These are phyloP conservation scores for Numenius arquata DNA, from an alignment of 2,113 vertebrate species.

Conservation along the genomic window DNA sequence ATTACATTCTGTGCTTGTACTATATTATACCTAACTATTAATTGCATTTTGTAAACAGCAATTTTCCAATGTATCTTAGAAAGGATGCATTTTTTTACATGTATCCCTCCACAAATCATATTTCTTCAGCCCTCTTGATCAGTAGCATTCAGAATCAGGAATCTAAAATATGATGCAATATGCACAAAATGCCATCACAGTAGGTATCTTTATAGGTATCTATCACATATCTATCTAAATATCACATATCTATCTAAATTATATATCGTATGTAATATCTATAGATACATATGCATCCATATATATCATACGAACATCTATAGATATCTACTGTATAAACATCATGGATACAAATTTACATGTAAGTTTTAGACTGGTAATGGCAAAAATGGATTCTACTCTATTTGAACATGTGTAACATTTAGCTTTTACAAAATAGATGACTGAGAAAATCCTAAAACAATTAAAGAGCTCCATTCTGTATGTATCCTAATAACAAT, in stretches of 20 bases:
- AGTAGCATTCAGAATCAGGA: constrained; percentile 29
- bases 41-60: neutral
- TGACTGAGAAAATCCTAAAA: neutral
- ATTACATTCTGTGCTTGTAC: neutral
- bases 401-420: neutral
- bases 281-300: neutral
- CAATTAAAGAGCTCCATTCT: neutral
- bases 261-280: neutral
- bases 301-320: no score
- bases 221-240: neutral
- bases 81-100: neutral
- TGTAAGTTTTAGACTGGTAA: neutral
- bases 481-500: neutral
- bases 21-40: neutral
- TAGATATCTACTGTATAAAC: neutral
- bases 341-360: neutral
- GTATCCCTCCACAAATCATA: neutral
- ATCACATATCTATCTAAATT: neutral
- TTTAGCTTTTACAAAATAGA: neutral
- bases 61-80: neutral
- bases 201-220: neutral
- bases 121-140: neutral
- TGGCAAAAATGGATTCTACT: neutral
- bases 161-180: constrained; percentile 12
- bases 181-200: constrained; percentile 14